A percentile compares a stretch with the other conserved stretches of the same genome.
These are phyloP conservation scores for Grammomys surdaster DNA, from an alignment of 2,113 vertebrate genomes.

Conservation along the genomic window DNA sequence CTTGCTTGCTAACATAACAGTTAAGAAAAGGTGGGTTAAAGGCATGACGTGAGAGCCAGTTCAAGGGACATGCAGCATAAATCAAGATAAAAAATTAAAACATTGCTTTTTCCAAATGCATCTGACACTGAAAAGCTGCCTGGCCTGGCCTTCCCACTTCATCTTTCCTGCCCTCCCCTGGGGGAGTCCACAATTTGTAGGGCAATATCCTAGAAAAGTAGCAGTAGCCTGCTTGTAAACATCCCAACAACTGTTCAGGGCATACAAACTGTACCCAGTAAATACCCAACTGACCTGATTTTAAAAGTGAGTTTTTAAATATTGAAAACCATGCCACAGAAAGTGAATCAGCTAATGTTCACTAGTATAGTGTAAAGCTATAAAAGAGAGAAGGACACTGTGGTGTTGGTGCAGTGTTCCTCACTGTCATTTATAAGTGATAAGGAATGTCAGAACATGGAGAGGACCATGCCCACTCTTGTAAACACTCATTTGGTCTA, in stretches of 20 bases:
- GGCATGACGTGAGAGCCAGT: slow-evolving; percentile 26
- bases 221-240: slow-evolving; percentile 56
- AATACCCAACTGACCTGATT: slow-evolving; percentile 41
- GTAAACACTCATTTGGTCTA: slow-evolving; percentile 51
- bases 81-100: slow-evolving; percentile 22
- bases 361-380: slow-evolving; percentile 59
- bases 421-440: slow-evolving; percentile 66
- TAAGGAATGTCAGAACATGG: slow-evolving; percentile 59
- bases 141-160: slow-evolving; percentile 39
- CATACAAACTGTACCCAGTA: slow-evolving; percentile 51
- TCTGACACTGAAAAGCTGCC: slow-evolving; percentile 27
- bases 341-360: slow-evolving; percentile 56
- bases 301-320: slow-evolving; percentile 73
- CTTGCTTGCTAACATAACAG: background rate
- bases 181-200: slow-evolving; percentile 37
- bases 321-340: slow-evolving; percentile 71
- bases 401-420: slow-evolving; percentile 17
- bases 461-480: slow-evolving; percentile 40
- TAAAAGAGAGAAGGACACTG: background rate
- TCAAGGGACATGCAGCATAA: background rate
- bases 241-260: slow-evolving; percentile 38
- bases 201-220: slow-evolving; percentile 58
- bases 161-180: background rate
- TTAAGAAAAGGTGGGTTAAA: slow-evolving; percentile 13
- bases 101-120: slow-evolving; percentile 34